Conservation (phyloP, 2,113 vertebrate genomes). For the Channa argus region DNA sequence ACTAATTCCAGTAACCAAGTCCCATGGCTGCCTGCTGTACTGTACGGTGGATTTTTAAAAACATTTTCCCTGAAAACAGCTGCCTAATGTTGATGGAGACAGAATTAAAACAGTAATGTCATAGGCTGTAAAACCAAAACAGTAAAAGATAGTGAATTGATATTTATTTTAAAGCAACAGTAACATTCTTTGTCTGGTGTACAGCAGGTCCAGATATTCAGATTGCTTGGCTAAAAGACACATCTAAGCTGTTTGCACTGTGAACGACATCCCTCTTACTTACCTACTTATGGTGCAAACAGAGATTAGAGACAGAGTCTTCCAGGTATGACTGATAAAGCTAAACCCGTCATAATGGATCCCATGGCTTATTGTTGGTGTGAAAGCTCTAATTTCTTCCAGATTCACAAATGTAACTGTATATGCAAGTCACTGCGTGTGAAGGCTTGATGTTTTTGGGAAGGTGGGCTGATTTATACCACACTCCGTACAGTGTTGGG, state of each 20-base stretch:
- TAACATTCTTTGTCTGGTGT: no score
- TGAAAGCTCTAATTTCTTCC: conserved; percentile 69
- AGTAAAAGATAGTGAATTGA: no score
- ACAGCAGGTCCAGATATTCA: background rate
- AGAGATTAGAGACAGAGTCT: conserved; percentile 36
- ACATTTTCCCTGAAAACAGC: no score
- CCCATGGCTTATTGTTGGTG: conserved; percentile 34
- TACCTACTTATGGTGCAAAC: conserved; percentile 49
- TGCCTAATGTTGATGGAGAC: background rate
- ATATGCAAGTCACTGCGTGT: conserved; percentile 28
- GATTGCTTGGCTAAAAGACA: conserved; percentile 7
- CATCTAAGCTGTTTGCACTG: background rate
- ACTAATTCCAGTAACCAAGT: no score
- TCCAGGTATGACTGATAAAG: conserved; percentile 27
- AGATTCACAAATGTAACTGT: conserved; percentile 65
- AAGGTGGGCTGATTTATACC: conserved; percentile 61
- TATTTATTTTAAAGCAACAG: no score
- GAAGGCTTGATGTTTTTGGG: conserved; percentile 30
- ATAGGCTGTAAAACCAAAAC: background rate
- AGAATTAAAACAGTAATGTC: background rate
- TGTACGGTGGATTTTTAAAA: no score
- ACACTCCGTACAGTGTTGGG: conserved; percentile 40
- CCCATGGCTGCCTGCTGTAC: no score
- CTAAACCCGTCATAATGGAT: conserved; percentile 52
- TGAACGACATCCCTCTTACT: background rate